Evolutionary conservation across 2,888 invertebrate genomes (phyloP).

Genomic region (Meteorus colon): DNA sequence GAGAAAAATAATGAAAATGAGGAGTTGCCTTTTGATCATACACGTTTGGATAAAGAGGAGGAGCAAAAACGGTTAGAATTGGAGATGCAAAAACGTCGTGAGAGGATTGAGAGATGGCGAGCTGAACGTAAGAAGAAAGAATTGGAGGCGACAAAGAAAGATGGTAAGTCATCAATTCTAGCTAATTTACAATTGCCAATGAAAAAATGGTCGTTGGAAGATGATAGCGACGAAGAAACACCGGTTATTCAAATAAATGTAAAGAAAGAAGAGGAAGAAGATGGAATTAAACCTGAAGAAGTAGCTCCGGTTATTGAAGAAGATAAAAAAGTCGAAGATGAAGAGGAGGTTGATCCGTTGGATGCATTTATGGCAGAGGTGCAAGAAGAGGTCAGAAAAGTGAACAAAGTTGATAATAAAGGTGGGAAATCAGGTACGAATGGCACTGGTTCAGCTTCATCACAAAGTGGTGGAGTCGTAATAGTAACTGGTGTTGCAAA

Average conservation of each 20-base stretch:
- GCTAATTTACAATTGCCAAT: conserved; percentile 77
- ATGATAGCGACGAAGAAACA: conserved; percentile 88
- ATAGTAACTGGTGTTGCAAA: conserved; percentile 91
- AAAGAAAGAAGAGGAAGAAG: conserved; percentile 76
- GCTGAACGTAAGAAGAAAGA: conserved; percentile 94
- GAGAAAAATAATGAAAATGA: conserved; percentile 74
- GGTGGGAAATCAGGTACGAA: conserved; percentile 68
- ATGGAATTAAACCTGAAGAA: conserved; percentile 67
- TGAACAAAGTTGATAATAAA: conserved; percentile 82
- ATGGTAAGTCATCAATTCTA: conserved; percentile 80
- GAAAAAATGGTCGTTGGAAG: conserved; percentile 97
- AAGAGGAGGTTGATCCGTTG: conserved; percentile 93
- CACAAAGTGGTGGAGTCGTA: conserved; percentile 78
- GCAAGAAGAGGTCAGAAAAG: conserved; percentile 88
- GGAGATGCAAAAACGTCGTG: conserved; percentile 96
- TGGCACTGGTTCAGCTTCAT: conserved; percentile 63
- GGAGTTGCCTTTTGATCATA: conserved; percentile 81
- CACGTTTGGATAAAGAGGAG: conserved; percentile 88
- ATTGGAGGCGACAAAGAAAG: conserved; percentile 85
- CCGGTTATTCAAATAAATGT: conserved; percentile 73
- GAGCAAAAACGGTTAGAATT: conserved; percentile 91
- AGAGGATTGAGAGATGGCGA: conserved; percentile 96
- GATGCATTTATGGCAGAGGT: conserved; percentile 98
- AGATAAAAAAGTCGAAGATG: conserved; percentile 73
- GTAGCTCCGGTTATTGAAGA: conserved; percentile 64